A percentile compares a stretch with the other conserved stretches of the same genome.
Conservation (phyloP, 2,113 vertebrate species). For the Phaethon lepturus region DNA sequence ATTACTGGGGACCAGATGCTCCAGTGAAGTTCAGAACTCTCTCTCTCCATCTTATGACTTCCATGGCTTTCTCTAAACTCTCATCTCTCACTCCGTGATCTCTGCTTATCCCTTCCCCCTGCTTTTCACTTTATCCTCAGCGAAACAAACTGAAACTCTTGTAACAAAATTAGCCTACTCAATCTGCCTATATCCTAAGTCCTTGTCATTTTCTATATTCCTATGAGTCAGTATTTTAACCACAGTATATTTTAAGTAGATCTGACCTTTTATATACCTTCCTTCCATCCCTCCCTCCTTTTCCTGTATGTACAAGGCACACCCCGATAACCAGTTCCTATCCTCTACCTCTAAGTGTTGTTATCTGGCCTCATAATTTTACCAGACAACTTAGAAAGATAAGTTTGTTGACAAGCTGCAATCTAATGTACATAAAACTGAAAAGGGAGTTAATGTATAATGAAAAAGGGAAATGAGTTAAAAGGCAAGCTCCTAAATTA, state of each 20-base stretch:
- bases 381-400: neutral
- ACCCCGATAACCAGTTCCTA: neutral
- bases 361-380: neutral
- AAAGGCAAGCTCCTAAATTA: neutral
- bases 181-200: neutral
- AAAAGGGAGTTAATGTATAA: neutral
- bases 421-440: conserved; percentile 19
- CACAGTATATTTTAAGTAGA: neutral
- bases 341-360: neutral
- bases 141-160: neutral
- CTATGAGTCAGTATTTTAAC: neutral
- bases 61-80: neutral
- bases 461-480: neutral
- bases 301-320: neutral
- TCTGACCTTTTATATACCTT: neutral
- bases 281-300: neutral
- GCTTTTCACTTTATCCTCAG: neutral
- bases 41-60: neutral
- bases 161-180: neutral
- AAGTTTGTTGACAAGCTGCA: neutral
- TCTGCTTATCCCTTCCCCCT: neutral
- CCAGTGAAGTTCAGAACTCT: neutral
- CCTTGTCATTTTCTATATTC: neutral
- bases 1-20: neutral
- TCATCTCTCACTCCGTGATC: neutral